These are phyloP conservation scores for Drosophila miranda DNA, from an alignment of 1,140 invertebrate genomes.

Conservation along the genomic window DNA sequence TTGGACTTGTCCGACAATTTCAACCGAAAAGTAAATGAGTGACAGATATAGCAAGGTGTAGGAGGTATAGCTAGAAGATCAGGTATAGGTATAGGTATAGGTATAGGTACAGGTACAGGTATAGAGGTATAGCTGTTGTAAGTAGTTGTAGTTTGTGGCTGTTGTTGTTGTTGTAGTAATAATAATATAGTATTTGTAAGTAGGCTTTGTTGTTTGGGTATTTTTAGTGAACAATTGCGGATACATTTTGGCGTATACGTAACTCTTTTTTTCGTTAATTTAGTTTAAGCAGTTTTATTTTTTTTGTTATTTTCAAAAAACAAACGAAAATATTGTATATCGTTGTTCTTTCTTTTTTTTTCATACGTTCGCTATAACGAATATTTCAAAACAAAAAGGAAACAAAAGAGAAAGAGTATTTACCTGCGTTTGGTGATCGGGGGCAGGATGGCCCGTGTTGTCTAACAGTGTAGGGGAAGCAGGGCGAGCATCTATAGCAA, in stretches of 20 bases:
- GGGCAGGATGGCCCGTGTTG: slow-evolving; percentile 83
- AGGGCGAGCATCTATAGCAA: slow-evolving; percentile 84
- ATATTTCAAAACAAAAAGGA: slow-evolving; percentile 69
- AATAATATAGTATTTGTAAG: slow-evolving; percentile 45
- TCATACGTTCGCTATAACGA: slow-evolving; percentile 62
- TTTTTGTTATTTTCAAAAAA: slow-evolving; percentile 45
- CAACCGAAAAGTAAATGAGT: slow-evolving; percentile 67
- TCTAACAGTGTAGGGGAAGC: slow-evolving; percentile 83
- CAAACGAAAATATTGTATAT: slow-evolving; percentile 59
- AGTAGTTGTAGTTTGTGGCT: slow-evolving; percentile 48
- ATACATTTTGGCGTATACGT: slow-evolving; percentile 62
- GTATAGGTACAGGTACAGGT: not conserved
- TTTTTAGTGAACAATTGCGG: slow-evolving; percentile 51
- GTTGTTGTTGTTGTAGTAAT: slow-evolving; percentile 52
- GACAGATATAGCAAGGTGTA: slow-evolving; percentile 64
- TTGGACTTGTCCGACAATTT: slow-evolving; percentile 32
- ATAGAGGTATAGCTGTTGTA: slow-evolving; percentile 34
- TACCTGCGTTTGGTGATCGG: slow-evolving; percentile 83
- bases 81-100: slow-evolving; percentile 35
- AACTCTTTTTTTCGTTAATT: slow-evolving; percentile 55
- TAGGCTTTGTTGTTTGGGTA: slow-evolving; percentile 28
- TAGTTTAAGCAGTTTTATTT: slow-evolving; percentile 48
- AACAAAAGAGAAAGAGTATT: slow-evolving; percentile 82
- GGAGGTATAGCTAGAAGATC: slow-evolving; percentile 29
- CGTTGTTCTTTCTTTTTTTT: slow-evolving; percentile 38